Evolutionary conservation across 2,888 invertebrate genomes (phyloP).

Genomic region (Yponomeuta evonymella): DNA sequence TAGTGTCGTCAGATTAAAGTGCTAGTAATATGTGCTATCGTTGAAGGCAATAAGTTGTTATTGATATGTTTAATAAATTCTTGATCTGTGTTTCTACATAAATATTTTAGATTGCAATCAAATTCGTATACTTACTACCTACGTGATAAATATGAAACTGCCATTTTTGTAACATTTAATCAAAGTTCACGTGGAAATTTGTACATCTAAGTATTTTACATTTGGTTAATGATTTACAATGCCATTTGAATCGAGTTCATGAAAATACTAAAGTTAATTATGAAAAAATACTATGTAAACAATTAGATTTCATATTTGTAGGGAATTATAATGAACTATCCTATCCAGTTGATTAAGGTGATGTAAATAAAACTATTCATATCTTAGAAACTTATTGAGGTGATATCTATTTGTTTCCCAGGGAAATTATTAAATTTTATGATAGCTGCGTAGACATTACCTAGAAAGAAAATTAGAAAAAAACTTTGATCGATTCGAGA

Average conservation of each 20-base stretch:
- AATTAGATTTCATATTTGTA: not conserved
- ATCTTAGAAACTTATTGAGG: constrained; percentile 69
- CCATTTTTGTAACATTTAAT: constrained; percentile 46
- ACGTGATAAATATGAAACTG: constrained; percentile 62
- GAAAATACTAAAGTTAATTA: not conserved
- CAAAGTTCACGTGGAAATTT: not conserved
- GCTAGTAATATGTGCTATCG: constrained; percentile 26
- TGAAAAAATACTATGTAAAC: not conserved
- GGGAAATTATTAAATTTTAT: constrained; percentile 70
- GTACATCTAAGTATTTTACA: no score
- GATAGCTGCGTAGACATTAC: constrained; percentile 62
- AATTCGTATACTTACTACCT: constrained; percentile 43
- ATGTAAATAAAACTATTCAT: constrained; percentile 70
- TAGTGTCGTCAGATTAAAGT: not conserved
- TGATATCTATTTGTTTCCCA: constrained; percentile 68
- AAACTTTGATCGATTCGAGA: constrained; percentile 37
- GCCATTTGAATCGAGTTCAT: constrained; percentile 1
- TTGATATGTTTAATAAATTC: constrained; percentile 38
- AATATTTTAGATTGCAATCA: constrained; percentile 10
- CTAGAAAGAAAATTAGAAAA: constrained; percentile 49
- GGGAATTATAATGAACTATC: not conserved
- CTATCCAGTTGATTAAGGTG: constrained; percentile 5
- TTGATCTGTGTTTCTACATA: constrained; percentile 29
- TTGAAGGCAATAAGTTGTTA: constrained; percentile 53
- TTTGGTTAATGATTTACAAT: not conserved